These are phyloP conservation scores for Myotis yumanensis DNA, from an alignment of 2,113 vertebrate genomes.

Conservation along the genomic window DNA sequence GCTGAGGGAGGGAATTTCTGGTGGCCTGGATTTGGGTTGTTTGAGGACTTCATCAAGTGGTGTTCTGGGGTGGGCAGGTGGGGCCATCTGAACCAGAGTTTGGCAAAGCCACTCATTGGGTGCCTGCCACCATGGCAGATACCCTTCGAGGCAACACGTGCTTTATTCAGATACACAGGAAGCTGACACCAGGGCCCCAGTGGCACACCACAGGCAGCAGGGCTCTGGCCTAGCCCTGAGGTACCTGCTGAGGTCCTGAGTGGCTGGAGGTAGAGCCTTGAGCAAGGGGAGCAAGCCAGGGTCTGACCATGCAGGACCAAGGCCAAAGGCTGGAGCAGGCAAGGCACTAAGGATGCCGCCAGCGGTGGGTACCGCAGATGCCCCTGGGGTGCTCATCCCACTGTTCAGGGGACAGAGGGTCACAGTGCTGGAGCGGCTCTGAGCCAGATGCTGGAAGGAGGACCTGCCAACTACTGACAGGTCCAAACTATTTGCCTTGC, in stretches of 20 bases:
- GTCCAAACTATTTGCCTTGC: background rate
- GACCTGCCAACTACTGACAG: background rate
- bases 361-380: too few species aligned
- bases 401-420: too few species aligned
- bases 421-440: background rate
- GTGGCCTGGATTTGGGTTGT: background rate
- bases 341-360: background rate
- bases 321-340: background rate
- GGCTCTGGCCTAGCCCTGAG: background rate
- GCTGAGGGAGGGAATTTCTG: too few species aligned
- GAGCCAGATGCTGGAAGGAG: background rate
- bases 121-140: background rate
- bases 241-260: background rate
- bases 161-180: background rate
- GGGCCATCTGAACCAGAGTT: background rate
- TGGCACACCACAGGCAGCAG: rapidly evolving
- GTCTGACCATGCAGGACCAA: background rate
- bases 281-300: background rate
- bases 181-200: background rate
- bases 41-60: background rate
- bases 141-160: background rate
- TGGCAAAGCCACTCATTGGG: background rate
- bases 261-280: background rate
- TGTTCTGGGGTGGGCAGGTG: background rate
- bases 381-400: background rate